A percentile compares a stretch with the other conserved stretches of the same genome.
phyloP scores from a whole-genome alignment of 2,113 vertebrate genomes.

The Phaetusa simplex region DNA sequence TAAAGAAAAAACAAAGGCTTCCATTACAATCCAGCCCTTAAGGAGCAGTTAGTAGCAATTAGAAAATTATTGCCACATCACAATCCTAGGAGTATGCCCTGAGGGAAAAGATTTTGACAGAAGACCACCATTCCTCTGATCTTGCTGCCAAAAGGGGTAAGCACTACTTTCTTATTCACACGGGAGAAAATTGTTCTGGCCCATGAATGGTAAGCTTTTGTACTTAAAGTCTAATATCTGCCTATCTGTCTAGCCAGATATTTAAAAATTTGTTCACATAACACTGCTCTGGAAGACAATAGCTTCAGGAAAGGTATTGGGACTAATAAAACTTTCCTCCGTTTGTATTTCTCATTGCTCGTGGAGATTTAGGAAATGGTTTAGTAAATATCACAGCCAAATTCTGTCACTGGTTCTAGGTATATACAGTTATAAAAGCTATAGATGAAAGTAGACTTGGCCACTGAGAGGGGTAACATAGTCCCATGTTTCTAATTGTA shows the following conservation, averaged over 20 bases:
- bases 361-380: background rate
- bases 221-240: background rate
- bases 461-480: background rate
- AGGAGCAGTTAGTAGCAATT: conserved; percentile 60
- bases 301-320: background rate
- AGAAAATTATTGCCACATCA: conserved; percentile 58
- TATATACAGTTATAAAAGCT: background rate
- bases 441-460: background rate
- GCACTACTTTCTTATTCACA: background rate
- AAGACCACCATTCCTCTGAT: conserved; percentile 46
- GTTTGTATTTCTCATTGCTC: background rate
- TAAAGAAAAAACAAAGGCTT: conserved; percentile 31
- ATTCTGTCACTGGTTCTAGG: background rate
- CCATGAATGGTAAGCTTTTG: background rate
- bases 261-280: background rate
- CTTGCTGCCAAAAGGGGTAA: background rate
- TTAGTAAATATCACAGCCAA: background rate
- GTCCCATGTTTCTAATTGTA: background rate
- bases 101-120: conserved; percentile 15
- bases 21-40: conserved; percentile 27
- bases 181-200: background rate
- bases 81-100: background rate
- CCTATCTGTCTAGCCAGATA: background rate
- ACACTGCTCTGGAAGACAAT: background rate
- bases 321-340: background rate